Evolutionary conservation across 2,113 vertebrate genomes (phyloP), one percentile per base, ranked within the genome.

Genomic region (Copsychus sechellarum): DNA sequence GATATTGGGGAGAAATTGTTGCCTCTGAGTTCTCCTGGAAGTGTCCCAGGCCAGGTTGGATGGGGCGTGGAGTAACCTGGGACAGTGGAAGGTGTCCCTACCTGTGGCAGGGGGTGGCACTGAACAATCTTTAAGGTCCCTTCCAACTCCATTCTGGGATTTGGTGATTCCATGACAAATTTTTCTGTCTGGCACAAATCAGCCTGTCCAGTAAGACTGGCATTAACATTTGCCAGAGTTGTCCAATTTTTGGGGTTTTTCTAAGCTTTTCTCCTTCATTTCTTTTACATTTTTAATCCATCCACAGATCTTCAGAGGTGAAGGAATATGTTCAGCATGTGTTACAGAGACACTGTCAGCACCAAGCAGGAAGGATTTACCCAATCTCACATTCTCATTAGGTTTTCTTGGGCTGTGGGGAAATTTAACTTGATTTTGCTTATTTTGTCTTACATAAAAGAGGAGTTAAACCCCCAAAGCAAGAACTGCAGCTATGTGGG

Each of bases 41-140:
- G 45, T 45, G 23, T 3, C n/a, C 69, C 3, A 29, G 38, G 28
- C 36, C 60, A 18, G 69, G 33, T 0, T 73, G 73, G 61, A 33
- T 0, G 0, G 22, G 17, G 14, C 1, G 51, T 33, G 34, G 77
- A 45, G 23, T 1, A 23, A 0, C 33, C 60, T 58, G 8, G 69
- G 33, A 1, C 0, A 7, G 16, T n/a, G 23, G 45, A 1, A 74
- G 15, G 5, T 66, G 60, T 66, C 23, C 36, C 36, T 65, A 42
- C 18, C 14, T 42, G 5, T 31, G 57, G 42, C 40, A 64, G 17
- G 25, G 25, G 6, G 18, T 40, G 50, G 31, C 1, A 11, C 15
- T 13, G 9, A 2, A 3, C 14, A 9, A 8, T 6, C 23, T 53
- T 66, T 25, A 14, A 45, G 5, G 8, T 53, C 16, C 4, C 4